These are phyloP conservation scores for Cyprinodon brontotheroides DNA, from an alignment of 2,113 vertebrate species.

Conservation along the genomic window DNA sequence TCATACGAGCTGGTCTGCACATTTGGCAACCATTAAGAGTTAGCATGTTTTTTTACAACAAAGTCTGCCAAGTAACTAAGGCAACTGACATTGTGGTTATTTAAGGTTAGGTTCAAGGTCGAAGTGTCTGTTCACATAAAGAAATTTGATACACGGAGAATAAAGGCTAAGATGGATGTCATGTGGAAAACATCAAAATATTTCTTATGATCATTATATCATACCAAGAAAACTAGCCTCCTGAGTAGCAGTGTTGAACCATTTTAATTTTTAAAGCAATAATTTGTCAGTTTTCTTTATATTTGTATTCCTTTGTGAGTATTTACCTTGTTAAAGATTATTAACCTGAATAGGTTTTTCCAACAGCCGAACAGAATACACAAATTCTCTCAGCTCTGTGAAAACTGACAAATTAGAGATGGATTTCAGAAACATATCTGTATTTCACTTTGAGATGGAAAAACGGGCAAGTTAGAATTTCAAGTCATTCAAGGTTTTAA, in stretches of 20 bases:
- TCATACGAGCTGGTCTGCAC: slow-evolving; percentile 56
- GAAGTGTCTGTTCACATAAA: slow-evolving; percentile 68
- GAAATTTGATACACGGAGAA: slow-evolving; percentile 76
- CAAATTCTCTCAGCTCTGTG: slow-evolving; percentile 60
- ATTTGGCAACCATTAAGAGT: slow-evolving; percentile 81
- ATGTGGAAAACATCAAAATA: slow-evolving; percentile 79
- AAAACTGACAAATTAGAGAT: slow-evolving; percentile 64
- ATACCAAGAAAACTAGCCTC: slow-evolving; percentile 31
- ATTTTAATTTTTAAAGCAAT: slow-evolving; percentile 27
- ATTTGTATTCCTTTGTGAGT: slow-evolving; percentile 5
- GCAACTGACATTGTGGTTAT: slow-evolving; percentile 75
- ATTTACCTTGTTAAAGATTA: slow-evolving; percentile 60
- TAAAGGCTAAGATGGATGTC: slow-evolving; percentile 61
- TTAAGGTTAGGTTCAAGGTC: slow-evolving; percentile 77
- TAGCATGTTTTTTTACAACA: slow-evolving; percentile 65
- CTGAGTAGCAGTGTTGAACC: slow-evolving; percentile 25
- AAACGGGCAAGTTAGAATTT: slow-evolving; percentile 78
- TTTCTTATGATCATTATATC: slow-evolving; percentile 59
- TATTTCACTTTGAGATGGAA: slow-evolving; percentile 56
- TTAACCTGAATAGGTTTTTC: slow-evolving; percentile 56
- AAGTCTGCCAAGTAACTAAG: slow-evolving; percentile 70
- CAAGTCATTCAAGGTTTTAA: slow-evolving; percentile 72
- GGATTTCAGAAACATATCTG: slow-evolving; percentile 60
- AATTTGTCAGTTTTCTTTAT: neutral
- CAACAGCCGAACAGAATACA: slow-evolving; percentile 56